Evolutionary conservation across 2,888 invertebrate species (phyloP).

Genomic region (Cephalotes varians): DNA sequence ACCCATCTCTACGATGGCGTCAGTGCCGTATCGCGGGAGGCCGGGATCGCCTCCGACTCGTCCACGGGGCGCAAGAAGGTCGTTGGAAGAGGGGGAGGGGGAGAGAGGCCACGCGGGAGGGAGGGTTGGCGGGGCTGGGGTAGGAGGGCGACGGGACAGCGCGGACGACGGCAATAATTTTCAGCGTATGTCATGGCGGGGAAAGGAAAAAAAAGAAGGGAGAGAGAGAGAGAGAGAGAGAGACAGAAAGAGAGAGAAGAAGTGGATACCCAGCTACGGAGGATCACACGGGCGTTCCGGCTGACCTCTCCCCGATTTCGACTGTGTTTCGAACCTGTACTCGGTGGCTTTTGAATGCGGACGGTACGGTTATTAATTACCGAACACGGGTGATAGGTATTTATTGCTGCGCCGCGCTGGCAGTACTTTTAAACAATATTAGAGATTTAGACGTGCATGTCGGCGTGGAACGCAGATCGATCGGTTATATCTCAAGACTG

Average conservation of each 20-base stretch:
- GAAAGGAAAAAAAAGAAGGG: slow-evolving; percentile 37
- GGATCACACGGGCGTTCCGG: slow-evolving; percentile 69
- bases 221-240: slow-evolving; percentile 15
- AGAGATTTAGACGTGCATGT: slow-evolving; percentile 46
- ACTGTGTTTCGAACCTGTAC: slow-evolving; percentile 46
- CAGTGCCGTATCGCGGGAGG: slow-evolving; percentile 78
- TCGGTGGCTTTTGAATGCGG: slow-evolving; percentile 40
- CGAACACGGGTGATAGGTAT: slow-evolving; percentile 45
- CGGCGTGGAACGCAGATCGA: slow-evolving; percentile 35
- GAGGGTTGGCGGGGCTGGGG: slow-evolving; percentile 15
- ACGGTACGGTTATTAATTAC: slow-evolving; percentile 40
- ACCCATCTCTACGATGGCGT: slow-evolving; percentile 81
- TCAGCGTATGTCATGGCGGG: slow-evolving; percentile 72
- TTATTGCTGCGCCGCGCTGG: slow-evolving; percentile 41
- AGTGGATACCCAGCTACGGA: slow-evolving; percentile 65
- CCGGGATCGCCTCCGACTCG: slow-evolving; percentile 74
- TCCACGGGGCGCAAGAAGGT: slow-evolving; percentile 71
- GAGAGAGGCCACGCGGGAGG: slow-evolving; percentile 34
- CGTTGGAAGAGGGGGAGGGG: slow-evolving; percentile 45
- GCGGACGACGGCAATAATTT: slow-evolving; percentile 76
- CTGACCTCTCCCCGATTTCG: slow-evolving; percentile 60
- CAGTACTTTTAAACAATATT: slow-evolving; percentile 53
- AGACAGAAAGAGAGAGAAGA: slow-evolving; percentile 59
- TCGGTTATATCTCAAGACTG: slow-evolving; percentile 27
- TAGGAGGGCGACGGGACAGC: slow-evolving; percentile 55